Percentiles rank a stretch among this genome's conserved stretches.
phyloP scores from a whole-genome alignment of 2,113 vertebrate genomes.

The Heterochromis multidens region DNA sequence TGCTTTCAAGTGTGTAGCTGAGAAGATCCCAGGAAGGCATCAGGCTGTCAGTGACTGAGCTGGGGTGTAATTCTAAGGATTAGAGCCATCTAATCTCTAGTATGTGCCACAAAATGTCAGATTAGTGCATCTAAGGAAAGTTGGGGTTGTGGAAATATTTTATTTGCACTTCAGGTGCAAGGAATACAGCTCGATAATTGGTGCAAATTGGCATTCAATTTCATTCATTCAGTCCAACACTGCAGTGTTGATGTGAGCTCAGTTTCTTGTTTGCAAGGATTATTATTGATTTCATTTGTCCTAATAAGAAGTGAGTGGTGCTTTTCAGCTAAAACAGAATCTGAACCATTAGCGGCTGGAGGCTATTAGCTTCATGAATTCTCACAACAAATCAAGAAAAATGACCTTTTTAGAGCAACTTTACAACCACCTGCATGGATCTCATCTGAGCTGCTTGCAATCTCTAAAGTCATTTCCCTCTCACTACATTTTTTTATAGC shows the following conservation, averaged over 20 bases:
- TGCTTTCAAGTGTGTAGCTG: neutral
- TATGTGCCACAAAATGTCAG: neutral
- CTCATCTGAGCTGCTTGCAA: neutral
- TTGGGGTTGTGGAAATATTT: neutral
- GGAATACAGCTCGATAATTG: neutral
- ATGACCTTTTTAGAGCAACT: neutral
- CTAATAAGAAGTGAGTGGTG: neutral
- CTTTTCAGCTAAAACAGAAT: neutral
- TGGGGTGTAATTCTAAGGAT: neutral
- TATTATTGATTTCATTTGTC: neutral
- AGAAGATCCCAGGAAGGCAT: neutral
- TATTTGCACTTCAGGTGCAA: neutral
- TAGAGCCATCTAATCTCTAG: neutral
- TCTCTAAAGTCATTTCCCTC: neutral
- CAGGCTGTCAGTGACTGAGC: neutral
- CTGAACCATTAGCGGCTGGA: neutral
- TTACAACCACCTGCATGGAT: neutral
- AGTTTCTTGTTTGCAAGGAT: neutral
- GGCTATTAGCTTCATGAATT: neutral
- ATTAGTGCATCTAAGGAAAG: neutral
- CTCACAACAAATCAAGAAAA: neutral
- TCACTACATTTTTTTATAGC: neutral
- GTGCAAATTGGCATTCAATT: neutral
- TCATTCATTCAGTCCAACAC: neutral
- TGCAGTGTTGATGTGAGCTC: fast-evolving